A percentile compares a stretch with the other conserved stretches of the same genome.
Evolutionary conservation across 2,113 vertebrate genomes (phyloP).

Genomic region (Porphyrio hochstetteri): DNA sequence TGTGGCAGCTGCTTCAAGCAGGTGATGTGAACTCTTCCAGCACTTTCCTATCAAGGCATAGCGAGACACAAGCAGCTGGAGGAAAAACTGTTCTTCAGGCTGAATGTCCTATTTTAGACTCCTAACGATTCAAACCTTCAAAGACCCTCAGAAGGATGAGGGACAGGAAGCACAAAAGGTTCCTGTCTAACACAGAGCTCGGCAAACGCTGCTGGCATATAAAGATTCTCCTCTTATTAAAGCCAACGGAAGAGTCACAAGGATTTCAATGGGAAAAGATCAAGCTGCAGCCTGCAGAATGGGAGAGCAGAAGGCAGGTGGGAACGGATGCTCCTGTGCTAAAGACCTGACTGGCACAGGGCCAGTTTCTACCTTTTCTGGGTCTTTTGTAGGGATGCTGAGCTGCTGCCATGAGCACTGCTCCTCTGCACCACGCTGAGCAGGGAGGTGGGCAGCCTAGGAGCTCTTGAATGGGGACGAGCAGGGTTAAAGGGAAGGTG

Average conservation of each 20-base stretch:
- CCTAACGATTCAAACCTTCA: not conserved
- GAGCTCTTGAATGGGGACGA: accelerated
- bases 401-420: accelerated
- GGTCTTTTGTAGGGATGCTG: not conserved
- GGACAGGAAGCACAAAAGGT: not conserved
- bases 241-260: accelerated
- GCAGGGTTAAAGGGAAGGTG: not conserved
- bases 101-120: not conserved
- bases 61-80: not conserved
- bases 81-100: not conserved
- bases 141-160: not conserved
- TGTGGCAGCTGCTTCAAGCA: accelerated
- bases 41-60: not conserved
- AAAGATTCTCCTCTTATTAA: not conserved
- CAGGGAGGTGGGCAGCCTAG: not conserved
- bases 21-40: not conserved
- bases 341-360: not conserved
- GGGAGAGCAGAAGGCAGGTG: not conserved
- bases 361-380: not conserved
- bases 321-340: not conserved
- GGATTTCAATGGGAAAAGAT: not conserved
- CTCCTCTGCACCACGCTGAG: not conserved
- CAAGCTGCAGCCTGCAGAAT: not conserved
- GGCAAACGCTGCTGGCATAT: not conserved
- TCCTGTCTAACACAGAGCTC: not conserved